Evolutionary conservation across 2,888 invertebrate genomes (phyloP).

Genomic region (Ormyrus rosae): DNA sequence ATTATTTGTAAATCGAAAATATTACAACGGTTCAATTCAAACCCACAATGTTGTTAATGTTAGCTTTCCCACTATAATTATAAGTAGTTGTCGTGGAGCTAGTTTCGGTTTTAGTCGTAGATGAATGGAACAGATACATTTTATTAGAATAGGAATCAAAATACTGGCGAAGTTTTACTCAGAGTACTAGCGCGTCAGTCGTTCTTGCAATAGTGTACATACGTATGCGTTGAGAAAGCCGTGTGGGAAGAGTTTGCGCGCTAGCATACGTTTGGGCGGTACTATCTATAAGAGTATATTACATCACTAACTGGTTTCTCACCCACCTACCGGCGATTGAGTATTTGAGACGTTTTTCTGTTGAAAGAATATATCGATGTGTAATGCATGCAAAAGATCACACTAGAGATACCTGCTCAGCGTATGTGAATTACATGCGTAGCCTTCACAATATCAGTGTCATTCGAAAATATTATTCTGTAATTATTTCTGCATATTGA

Average conservation of each 20-base stretch:
- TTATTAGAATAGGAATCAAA: constrained; percentile 14
- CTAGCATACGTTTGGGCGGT: constrained; percentile 49
- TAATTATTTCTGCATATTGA: neutral
- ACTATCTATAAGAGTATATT: constrained; percentile 67
- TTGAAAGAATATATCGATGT: constrained; percentile 5
- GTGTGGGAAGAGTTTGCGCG: constrained; percentile 57
- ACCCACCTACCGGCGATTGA: constrained; percentile 30
- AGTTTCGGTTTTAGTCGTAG: constrained; percentile 25
- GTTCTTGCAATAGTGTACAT: constrained; percentile 25
- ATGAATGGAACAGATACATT: constrained; percentile 63
- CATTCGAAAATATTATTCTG: neutral
- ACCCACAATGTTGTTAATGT: constrained; percentile 39
- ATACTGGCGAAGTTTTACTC: neutral
- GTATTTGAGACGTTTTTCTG: constrained; percentile 45
- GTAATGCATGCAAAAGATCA: neutral
- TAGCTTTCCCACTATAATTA: constrained; percentile 64
- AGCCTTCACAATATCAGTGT: constrained; percentile 12
- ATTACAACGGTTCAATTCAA: constrained; percentile 8
- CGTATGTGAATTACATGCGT: neutral
- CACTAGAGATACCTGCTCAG: neutral
- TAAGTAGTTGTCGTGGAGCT: constrained; percentile 52
- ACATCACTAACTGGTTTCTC: constrained; percentile 74
- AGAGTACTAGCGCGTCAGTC: neutral
- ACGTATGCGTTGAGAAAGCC: constrained; percentile 54
- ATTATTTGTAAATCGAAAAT: too few relatives aligned